phyloP scores from a whole-genome alignment of 2,113 vertebrate species.

The Garra rufa region DNA sequence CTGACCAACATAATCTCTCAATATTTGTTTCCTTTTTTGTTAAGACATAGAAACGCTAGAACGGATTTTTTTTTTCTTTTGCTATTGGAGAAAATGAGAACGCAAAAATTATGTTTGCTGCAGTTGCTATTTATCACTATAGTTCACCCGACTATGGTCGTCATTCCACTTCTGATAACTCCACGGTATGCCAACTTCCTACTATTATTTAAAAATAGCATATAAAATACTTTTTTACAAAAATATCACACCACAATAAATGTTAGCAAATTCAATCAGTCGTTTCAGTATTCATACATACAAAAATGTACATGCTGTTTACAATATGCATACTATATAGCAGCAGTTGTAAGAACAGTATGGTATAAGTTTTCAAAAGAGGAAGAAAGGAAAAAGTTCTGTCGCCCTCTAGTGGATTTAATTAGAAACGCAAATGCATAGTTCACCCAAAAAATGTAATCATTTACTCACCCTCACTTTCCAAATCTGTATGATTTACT shows the following conservation, averaged over 20 bases:
- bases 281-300: not conserved
- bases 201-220: too few species aligned
- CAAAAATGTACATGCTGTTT: not conserved
- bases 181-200: not conserved
- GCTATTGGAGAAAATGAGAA: not conserved
- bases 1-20: too few species aligned
- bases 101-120: not conserved
- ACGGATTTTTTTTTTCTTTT: not conserved
- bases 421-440: not conserved
- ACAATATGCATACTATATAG: not conserved
- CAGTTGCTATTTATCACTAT: too few species aligned
- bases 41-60: too few species aligned
- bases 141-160: not conserved
- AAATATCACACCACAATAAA: not conserved
- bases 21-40: not conserved
- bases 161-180: not conserved
- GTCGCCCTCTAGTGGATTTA: conserved; percentile 44
- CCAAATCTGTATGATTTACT: not conserved
- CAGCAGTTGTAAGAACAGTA: not conserved
- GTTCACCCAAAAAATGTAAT: not conserved
- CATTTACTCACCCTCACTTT: not conserved
- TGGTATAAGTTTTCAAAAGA: not conserved
- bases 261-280: not conserved
- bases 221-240: not conserved
- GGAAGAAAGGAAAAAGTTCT: not conserved